phyloP scores from a whole-genome alignment of 2,888 invertebrate species.

The Miltochrista miniata region DNA sequence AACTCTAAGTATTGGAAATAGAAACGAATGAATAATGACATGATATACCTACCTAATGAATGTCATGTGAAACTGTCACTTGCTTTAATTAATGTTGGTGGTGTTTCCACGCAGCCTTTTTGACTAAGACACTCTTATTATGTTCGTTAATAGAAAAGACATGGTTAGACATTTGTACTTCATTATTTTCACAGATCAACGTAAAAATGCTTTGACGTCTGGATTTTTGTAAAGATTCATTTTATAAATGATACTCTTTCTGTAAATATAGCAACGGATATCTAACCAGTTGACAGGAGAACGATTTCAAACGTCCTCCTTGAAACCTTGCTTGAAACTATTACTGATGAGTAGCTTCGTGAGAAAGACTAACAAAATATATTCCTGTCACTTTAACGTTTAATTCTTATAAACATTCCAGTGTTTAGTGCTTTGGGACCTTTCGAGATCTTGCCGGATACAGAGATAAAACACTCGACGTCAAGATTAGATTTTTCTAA shows the following conservation, averaged over 20 bases:
- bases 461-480: slow-evolving; percentile 67
- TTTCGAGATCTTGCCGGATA: slow-evolving; percentile 61
- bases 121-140: slow-evolving; percentile 36
- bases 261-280: slow-evolving; percentile 21
- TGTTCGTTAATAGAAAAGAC: slow-evolving; percentile 54
- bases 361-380: slow-evolving; percentile 63
- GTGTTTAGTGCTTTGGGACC: slow-evolving; percentile 42
- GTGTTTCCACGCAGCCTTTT: slow-evolving; percentile 48
- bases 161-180: slow-evolving; percentile 61
- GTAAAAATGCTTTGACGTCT: slow-evolving; percentile 64
- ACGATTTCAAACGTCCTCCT: slow-evolving; percentile 22
- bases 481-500: slow-evolving; percentile 70
- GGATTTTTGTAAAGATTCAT: slow-evolving; percentile 50
- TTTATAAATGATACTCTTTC: slow-evolving; percentile 53
- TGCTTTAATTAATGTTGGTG: slow-evolving; percentile 69
- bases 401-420: slow-evolving; percentile 50
- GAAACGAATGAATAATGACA: slow-evolving; percentile 73
- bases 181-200: slow-evolving; percentile 57
- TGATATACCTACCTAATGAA: slow-evolving; percentile 64
- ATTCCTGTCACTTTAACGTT: slow-evolving; percentile 45
- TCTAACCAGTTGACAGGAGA: slow-evolving; percentile 21
- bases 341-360: slow-evolving; percentile 42
- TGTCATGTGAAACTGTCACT: slow-evolving; percentile 75
- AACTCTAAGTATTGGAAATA: slow-evolving; percentile 76
- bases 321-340: slow-evolving; percentile 9